Base-by-base conservation (phyloP, 1,140 invertebrate genomes). In the Caenorhabditis latens region DNA sequence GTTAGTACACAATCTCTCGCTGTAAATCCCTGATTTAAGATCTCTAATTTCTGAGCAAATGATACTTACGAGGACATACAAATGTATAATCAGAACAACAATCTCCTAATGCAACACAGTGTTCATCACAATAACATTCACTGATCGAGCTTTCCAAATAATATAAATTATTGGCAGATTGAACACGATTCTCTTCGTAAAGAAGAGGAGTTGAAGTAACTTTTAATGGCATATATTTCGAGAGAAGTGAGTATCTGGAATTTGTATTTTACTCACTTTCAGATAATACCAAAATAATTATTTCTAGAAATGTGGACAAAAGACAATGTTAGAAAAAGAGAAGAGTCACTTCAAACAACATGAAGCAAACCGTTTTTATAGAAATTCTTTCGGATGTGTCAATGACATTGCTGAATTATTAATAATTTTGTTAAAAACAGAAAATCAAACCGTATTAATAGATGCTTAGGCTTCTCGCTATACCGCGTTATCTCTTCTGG, bases 11-110 rank as follows among this genome's bases (percentile, higher is more conserved):
- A 91, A 46, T 91, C 89, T 46, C 61, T 32, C 13, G 86, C 90
- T 90, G 71, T 53, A 90, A 79, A 13, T 24, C n/a, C 61, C 7
- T 11, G 9, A 9, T 42, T 21, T n/a, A 19, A 40, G 4, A 61
- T 19, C 32, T 46, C 13, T 16, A 19, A 32, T 42, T 46, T 24
- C 19, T 53, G 32, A 40, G 24, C 14, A 19, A 32, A 32, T 43
- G 21, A 40, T 16, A 86, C 89, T 87, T 48, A 89, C 89, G 88
- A 19, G 89, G 89, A 48, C 89, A 89, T 3, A 89, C 87, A 83
- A 83, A 89, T 14, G 89, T 89, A 75, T 89, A 89, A 82, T 89
- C 89, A 24, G 88, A 89, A 50, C 89, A 89, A 65, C 89, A 89
- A 57, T 89, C 89, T 40, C 89, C 89, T 4, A 89, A 65, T 14